Evolutionary conservation across 2,797 vertebrate genomes (phyloP), one percentile per base, ranked within the genome.

Genomic region (Sitta carolinensis): DNA sequence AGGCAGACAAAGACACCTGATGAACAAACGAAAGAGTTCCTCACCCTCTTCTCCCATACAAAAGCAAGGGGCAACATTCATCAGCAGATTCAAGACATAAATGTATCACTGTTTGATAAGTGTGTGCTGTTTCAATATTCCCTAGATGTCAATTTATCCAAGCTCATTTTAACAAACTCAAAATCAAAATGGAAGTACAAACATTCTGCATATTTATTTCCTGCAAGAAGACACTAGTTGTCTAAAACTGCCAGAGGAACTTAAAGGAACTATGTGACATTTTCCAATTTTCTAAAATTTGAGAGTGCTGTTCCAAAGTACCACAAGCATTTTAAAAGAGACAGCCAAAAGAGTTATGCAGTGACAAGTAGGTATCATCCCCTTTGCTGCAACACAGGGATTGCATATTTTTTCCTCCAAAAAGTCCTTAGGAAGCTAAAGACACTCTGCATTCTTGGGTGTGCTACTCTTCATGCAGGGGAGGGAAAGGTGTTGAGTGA

Each of bases 391-490:
- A 89, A 83, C 29, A 80, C 19, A 48, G 38, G 11, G 76, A 80
- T 2, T 54, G 50, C 26, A 3, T 18, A 8, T 32, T 81, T 84
- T 93, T 92, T 30, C 36, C 51, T 70, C 73, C 29, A 63, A 68
- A 55, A 87, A 80, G 83, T 84, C 89, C 90, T 91, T 94, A 76
- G 62, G 48, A 94, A 84, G 73, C 66, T 75, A 78, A 90, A 73
- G 85, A 55, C 72, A 89, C 70, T 87, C 66, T 15, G 58, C 51
- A 69, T 47, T 91, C 87, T 48, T 55, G 73, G 67, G 70, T 88
- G 69, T 88, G 76, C 43, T 94, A 4, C 47, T 66, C 36, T 45
- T 93, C 85, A 59, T 27, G 69, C 62, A 90, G 76, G 19, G 48
- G 47, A 88, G 23, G 76, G 40, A 81, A 88, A 91, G 69, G 85